Evolutionary conservation across 2,113 vertebrate genomes (phyloP), one percentile per base, ranked within the genome.

Genomic region (Accipiter cooperii): DNA sequence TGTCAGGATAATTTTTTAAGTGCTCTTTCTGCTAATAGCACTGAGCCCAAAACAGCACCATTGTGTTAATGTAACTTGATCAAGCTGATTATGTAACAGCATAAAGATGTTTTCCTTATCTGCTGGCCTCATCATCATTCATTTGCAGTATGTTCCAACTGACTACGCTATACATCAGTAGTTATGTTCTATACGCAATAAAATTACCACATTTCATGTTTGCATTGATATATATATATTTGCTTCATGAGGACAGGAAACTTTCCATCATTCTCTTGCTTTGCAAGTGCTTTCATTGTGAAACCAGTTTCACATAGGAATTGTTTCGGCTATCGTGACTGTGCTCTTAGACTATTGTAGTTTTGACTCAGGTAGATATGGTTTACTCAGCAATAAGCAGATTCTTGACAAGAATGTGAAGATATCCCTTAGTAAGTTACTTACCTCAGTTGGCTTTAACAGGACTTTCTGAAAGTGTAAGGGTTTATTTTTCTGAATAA

Each of bases 1-100:
- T 42, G 70, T 54, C 33, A 58, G 68, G 76, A 81, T 90, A 64
- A 93, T 94, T 96, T 96, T 96, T 95, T 54, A 84, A 96, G 68
- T 93, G 31, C 26, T 93, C 97, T 97, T 93, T 80, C 74, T 83
- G 80, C 57, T 93, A 92, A 77, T 71, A 95, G 25, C 8, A 44
- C 24, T 86, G 61, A 96, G 60, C 93, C 90, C 77, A 69, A 93
- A 95, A 63, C 88, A 92, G 66, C 47, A 82, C 49, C 51, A 58
- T 54, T 66, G 38, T 68, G 84, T 94, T 96, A 97, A 94, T 93
- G 58, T 87, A 97, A 96, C 78, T 65, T 95, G 89, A 98, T 94
- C 91, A 93, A 96, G n/a, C 54, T 91, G 64, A 94, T 97, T 92
- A 93, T 95, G 44, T 75, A 90, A 75, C 77, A 89, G n/a, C 87